A percentile compares a stretch with the other conserved stretches of the same genome.
phyloP scores from a whole-genome alignment of 2,797 vertebrate genomes.

The Sebastiscus albofasciatus region DNA sequence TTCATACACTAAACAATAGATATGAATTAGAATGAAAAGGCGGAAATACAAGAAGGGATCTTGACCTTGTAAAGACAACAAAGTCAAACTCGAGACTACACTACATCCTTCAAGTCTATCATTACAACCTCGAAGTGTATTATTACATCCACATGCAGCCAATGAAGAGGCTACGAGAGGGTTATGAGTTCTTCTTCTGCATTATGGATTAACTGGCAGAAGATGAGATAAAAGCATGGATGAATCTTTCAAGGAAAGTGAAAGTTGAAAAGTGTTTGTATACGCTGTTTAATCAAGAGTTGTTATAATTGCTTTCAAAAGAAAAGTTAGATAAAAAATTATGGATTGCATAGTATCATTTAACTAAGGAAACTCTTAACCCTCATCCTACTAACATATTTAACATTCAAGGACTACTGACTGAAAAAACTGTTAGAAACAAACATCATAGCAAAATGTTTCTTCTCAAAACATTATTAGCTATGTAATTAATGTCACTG shows the following conservation, averaged over 20 bases:
- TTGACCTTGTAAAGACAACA: not conserved
- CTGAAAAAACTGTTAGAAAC: too few relatives aligned
- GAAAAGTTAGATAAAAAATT: not conserved
- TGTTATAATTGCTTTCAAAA: not conserved
- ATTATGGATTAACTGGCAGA: not conserved
- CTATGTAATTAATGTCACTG: too few relatives aligned
- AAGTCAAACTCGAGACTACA: not conserved
- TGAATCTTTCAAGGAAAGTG: not conserved
- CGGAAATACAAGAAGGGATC: not conserved
- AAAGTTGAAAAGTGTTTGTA: not conserved
- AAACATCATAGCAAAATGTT: too few relatives aligned
- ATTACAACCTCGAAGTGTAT: not conserved
- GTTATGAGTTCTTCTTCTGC: not conserved
- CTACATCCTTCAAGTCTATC: not conserved
- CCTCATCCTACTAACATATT: too few relatives aligned
- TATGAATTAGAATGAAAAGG: not conserved
- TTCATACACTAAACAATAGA: not conserved
- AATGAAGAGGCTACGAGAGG: not conserved
- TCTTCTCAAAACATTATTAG: too few relatives aligned
- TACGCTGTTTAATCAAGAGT: not conserved
- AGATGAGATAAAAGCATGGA: not conserved
- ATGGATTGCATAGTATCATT: not conserved
- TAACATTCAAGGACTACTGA: too few relatives aligned
- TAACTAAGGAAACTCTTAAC: not conserved
- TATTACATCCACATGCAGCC: not conserved